phyloP scores from a whole-genome alignment of 2,113 vertebrate species.

The Chaetura pelagica region DNA sequence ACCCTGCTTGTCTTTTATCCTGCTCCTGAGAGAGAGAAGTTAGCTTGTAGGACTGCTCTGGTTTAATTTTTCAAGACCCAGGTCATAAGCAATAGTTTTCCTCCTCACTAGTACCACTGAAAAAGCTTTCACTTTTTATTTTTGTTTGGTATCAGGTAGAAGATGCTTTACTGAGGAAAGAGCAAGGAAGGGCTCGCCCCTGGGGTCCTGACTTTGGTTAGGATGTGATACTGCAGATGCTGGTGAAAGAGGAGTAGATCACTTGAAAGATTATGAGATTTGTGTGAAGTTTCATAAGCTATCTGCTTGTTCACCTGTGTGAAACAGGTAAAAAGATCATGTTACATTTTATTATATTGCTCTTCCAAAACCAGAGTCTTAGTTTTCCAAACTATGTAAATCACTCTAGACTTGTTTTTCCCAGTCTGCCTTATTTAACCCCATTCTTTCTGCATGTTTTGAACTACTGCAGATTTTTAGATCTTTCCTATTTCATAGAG shows the following conservation, averaged over 20 bases:
- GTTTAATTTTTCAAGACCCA: background rate
- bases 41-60: background rate
- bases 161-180: background rate
- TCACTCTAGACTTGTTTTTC: background rate
- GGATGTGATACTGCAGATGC: background rate
- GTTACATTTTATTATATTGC: background rate
- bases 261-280: conserved; percentile 28
- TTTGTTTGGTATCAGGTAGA: background rate
- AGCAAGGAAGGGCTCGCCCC: background rate
- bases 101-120: background rate
- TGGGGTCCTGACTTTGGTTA: background rate
- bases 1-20: background rate
- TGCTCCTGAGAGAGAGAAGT: background rate
- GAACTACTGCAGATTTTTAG: background rate
- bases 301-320: background rate
- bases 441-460: background rate
- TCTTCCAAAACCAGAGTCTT: background rate
- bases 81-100: background rate
- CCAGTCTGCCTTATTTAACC: background rate
- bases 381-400: background rate
- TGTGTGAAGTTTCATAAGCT: background rate
- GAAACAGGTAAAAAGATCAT: background rate
- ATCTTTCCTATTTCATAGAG: background rate
- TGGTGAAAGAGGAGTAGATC: background rate
- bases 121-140: background rate